A percentile compares a stretch with the other conserved stretches of the same genome.
Conservation (phyloP, 2,113 vertebrate species). For the Calyptommatus sinebrachiatus region DNA sequence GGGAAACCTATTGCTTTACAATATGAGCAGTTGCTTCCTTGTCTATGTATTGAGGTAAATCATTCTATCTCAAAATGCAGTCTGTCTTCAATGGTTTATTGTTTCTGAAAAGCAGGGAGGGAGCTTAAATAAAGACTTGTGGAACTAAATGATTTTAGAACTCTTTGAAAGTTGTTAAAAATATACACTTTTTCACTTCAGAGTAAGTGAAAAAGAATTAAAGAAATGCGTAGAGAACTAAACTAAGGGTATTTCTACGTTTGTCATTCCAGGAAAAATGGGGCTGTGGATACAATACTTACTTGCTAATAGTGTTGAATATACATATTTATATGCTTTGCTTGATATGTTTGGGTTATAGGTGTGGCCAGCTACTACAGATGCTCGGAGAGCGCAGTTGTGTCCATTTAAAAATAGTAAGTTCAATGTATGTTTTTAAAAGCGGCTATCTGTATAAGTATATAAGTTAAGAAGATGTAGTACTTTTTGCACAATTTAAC, state of each 20-base stretch:
- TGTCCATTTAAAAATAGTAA: constrained; percentile 86
- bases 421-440: constrained; percentile 47
- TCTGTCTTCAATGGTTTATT: not conserved
- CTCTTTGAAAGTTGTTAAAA: not conserved
- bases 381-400: constrained; percentile 80
- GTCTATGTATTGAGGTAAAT: constrained; percentile 88
- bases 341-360: constrained; percentile 49
- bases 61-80: constrained; percentile 19
- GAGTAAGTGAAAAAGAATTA: too few relatives aligned
- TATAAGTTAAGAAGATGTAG: not conserved
- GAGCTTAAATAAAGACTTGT: not conserved
- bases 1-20: constrained; percentile 65
- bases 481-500: not conserved
- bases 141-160: not conserved
- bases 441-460: constrained; percentile 5
- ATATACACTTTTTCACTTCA: too few relatives aligned
- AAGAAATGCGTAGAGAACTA: too few relatives aligned
- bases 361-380: constrained; percentile 82
- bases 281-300: not conserved
- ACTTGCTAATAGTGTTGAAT: not conserved
- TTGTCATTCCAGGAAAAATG: too few relatives aligned
- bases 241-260: too few relatives aligned
- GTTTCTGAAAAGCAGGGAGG: not conserved
- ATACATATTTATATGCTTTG: too few relatives aligned
- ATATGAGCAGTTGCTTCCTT: constrained; percentile 77